These are phyloP conservation scores for Fregetta grallaria DNA, from an alignment of 2,113 vertebrate genomes.

Conservation along the genomic window DNA sequence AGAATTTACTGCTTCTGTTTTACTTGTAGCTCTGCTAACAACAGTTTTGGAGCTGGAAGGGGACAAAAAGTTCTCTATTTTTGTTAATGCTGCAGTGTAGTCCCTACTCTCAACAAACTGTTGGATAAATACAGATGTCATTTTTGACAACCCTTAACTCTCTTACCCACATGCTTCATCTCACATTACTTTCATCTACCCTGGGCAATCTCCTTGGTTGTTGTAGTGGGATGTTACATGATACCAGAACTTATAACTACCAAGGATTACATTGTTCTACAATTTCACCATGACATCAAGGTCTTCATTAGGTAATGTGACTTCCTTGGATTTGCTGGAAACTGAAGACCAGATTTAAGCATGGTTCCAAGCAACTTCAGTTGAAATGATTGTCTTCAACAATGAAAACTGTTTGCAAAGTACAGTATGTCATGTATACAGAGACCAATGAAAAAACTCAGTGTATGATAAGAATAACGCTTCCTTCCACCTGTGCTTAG, in stretches of 20 bases:
- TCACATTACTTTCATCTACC: background rate
- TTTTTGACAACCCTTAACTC: background rate
- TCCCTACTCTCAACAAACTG: background rate
- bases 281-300: background rate
- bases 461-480: background rate
- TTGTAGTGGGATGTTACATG: background rate
- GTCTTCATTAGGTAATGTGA: background rate
- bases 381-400: rapidly evolving
- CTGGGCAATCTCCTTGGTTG: background rate
- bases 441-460: background rate
- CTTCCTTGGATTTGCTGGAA: background rate
- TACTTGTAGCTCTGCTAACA: background rate
- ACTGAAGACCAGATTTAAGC: background rate
- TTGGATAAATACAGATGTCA: background rate
- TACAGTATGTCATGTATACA: rapidly evolving
- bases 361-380: background rate
- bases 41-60: background rate
- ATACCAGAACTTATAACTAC: background rate
- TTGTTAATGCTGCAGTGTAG: background rate
- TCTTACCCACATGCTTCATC: background rate
- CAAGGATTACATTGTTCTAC: background rate
- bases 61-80: background rate
- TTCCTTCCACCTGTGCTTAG: background rate
- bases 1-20: background rate
- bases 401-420: background rate